phyloP scores from a whole-genome alignment of 2,113 vertebrate genomes.

The Tautogolabrus adspersus region DNA sequence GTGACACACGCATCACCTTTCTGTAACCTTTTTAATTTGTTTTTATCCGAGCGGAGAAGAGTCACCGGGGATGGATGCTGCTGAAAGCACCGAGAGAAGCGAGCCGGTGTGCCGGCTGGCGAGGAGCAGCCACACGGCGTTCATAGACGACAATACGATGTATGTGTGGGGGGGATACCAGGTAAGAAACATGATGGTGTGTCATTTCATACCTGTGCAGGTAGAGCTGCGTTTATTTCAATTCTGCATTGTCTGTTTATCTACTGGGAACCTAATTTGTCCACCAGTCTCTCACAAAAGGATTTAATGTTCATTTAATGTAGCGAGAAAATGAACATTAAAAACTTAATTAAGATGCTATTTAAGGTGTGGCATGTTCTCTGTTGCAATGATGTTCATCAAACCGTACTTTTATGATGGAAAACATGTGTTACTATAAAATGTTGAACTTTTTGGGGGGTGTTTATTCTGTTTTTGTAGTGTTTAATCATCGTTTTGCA shows the following conservation, averaged over 20 bases:
- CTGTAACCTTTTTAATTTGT: neutral
- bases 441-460: neutral
- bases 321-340: too few relatives aligned
- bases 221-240: neutral
- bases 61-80: constrained; percentile 50
- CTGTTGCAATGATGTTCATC: too few relatives aligned
- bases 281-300: neutral
- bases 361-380: too few relatives aligned
- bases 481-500: neutral
- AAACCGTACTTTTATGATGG: too few relatives aligned
- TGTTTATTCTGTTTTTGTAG: neutral
- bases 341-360: too few relatives aligned
- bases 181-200: constrained; percentile 80
- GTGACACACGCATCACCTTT: neutral
- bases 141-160: constrained; percentile 86
- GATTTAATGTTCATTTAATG: neutral
- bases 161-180: constrained; percentile 94
- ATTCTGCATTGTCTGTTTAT: neutral
- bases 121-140: constrained; percentile 92
- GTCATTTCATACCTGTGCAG: neutral
- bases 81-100: neutral
- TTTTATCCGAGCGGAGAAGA: neutral
- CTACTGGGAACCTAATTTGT: too few relatives aligned
- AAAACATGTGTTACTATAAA: too few relatives aligned
- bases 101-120: constrained; percentile 80